Evolutionary conservation across 1,140 invertebrate genomes (phyloP).

Genomic region (Panulirus ornatus): DNA sequence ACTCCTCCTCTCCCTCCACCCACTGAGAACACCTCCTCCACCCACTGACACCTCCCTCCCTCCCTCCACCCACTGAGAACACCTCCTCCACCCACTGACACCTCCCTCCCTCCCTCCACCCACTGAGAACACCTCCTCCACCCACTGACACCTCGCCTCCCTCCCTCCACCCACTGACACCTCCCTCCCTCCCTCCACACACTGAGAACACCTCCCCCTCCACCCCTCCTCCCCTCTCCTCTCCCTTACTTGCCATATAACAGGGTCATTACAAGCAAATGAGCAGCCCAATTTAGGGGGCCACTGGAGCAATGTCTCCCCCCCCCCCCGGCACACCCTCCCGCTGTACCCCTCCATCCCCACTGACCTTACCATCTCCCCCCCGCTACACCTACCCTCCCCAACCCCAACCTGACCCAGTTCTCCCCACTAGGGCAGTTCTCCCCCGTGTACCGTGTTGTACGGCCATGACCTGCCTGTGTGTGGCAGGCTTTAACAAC

Average conservation of each 20-base stretch:
- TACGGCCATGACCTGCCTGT: too few species aligned
- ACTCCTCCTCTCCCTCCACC: too few species aligned
- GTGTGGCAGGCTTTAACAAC: too few species aligned
- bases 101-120: neutral
- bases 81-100: neutral
- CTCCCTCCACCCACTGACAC: neutral
- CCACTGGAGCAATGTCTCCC: too few species aligned
- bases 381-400: neutral
- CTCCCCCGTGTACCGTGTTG: too few species aligned
- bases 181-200: neutral
- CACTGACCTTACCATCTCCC: neutral
- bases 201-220: neutral
- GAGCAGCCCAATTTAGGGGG: too few species aligned
- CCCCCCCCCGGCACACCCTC: neutral
- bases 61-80: neutral
- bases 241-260: too few species aligned
- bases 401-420: neutral
- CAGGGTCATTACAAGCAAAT: too few species aligned
- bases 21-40: neutral
- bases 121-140: neutral
- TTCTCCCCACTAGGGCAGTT: constrained; percentile 22
- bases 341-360: neutral
- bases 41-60: neutral
- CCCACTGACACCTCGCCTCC: neutral
- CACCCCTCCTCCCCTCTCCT: too few species aligned